Evolutionary conservation across 2,888 invertebrate genomes (phyloP).

Genomic region (Cantharis nigra): DNA sequence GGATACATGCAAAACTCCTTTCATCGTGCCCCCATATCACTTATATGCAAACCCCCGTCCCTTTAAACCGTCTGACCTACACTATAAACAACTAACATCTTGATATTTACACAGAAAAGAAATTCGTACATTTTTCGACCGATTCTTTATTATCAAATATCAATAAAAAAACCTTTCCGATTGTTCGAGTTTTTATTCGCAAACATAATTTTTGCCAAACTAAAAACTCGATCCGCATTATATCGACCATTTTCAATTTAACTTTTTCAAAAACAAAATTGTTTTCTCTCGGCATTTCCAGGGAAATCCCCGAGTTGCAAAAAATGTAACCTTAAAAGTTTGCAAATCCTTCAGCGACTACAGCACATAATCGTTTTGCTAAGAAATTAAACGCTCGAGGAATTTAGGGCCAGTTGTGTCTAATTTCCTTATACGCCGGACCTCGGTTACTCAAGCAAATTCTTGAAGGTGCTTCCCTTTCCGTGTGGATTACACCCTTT

Average conservation of each 20-base stretch:
- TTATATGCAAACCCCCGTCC: constrained; percentile 8
- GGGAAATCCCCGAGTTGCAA: neutral
- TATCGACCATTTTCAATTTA: neutral
- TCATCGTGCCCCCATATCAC: constrained; percentile 34
- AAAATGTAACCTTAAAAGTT: neutral
- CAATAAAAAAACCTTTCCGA: neutral
- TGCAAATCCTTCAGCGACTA: constrained; percentile 15
- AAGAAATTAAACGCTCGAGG: constrained; percentile 55
- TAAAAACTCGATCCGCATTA: neutral
- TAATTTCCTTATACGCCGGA: constrained; percentile 45
- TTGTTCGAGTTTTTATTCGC: neutral
- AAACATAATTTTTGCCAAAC: neutral
- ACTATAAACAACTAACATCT: constrained; percentile 8
- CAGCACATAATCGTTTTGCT: constrained; percentile 36
- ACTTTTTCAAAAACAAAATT: neutral
- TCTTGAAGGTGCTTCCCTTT: constrained; percentile 51
- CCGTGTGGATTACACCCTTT: constrained; percentile 37
- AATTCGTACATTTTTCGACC: neutral
- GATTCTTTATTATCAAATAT: constrained; percentile 10
- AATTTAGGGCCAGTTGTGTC: constrained; percentile 50
- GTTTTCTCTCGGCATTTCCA: neutral
- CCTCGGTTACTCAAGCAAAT: constrained; percentile 44
- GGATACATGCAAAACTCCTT: constrained; percentile 53
- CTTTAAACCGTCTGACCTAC: constrained; percentile 18
- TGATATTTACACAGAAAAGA: constrained; percentile 6